A percentile compares a stretch with the other conserved stretches of the same genome.
phyloP scores from a whole-genome alignment of 30 jellyfish, hydroid and myxozoan genomes.

The Turritopsis rubra region DNA sequence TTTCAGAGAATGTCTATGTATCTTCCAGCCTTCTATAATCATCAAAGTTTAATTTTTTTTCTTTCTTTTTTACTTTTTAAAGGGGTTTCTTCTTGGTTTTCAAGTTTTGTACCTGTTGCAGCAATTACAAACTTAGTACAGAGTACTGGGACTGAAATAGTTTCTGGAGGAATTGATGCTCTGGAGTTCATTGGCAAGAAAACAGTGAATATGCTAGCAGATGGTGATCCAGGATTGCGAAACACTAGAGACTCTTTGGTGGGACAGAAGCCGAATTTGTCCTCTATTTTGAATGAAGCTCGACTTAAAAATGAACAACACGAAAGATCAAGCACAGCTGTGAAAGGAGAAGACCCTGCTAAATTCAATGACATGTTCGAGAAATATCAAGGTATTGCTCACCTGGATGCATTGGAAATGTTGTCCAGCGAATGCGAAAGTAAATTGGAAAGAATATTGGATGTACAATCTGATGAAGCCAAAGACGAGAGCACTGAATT shows the following conservation, averaged over 20 bases:
- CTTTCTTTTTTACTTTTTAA: too few species aligned
- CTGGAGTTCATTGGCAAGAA: constrained; percentile 92
- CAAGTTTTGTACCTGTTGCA: constrained; percentile 48
- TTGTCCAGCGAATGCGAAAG: constrained; percentile 79
- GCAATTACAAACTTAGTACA: constrained; percentile 50
- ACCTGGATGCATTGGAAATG: constrained; percentile 82
- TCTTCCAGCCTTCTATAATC: too few species aligned
- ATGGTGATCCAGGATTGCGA: constrained; percentile 95
- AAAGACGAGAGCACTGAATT: constrained; percentile 38
- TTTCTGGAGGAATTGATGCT: constrained; percentile 86
- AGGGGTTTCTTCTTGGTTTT: constrained; percentile 84
- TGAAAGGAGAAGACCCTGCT: constrained; percentile 11
- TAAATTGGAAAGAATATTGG: constrained; percentile 61
- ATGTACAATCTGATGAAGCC: constrained; percentile 63
- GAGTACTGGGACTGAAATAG: constrained; percentile 69
- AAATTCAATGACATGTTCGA: constrained; percentile 61
- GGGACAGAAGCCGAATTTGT: constrained; percentile 44
- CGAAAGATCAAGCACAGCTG: not conserved
- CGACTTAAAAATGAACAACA: constrained; percentile 42
- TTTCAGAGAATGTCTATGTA: too few species aligned
- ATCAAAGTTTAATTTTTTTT: too few species aligned
- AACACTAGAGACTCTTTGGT: not conserved
- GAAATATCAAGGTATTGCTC: constrained; percentile 71
- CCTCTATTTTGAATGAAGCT: constrained; percentile 75
- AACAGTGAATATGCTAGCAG: constrained; percentile 73